A percentile compares a stretch with the other conserved stretches of the same genome.
Evolutionary conservation across 2,113 vertebrate species (phyloP).

Genomic region (Nothocercus julius): DNA sequence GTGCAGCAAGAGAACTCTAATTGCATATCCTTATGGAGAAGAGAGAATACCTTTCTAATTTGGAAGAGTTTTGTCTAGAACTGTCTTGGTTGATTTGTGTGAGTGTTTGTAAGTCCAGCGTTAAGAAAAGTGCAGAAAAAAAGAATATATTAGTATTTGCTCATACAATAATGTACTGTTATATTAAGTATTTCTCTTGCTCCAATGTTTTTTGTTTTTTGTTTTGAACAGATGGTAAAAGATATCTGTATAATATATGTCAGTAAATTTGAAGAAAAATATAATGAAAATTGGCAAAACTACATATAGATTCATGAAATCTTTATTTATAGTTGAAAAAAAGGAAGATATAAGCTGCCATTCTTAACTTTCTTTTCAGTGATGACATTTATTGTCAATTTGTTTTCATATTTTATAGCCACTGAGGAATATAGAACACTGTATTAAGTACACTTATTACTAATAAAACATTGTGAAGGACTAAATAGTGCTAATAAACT

Average conservation of each 20-base stretch:
- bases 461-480: not conserved
- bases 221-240: not conserved
- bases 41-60: not conserved
- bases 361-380: not conserved
- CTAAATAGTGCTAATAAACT: not conserved
- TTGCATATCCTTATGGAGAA: not conserved
- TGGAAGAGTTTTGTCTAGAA: not conserved
- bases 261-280: not conserved
- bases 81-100: not conserved
- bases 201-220: not conserved
- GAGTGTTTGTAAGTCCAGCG: not conserved
- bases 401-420: not conserved
- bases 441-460: not conserved
- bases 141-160: not conserved
- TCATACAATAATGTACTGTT: not conserved
- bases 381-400: not conserved
- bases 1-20: fast-evolving
- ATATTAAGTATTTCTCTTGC: not conserved
- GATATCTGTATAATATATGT: not conserved
- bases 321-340: not conserved
- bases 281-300: not conserved
- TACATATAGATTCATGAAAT: not conserved
- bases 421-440: not conserved
- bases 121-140: not conserved
- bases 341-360: not conserved